These are phyloP conservation scores for Ceryle rudis DNA, from an alignment of 2,797 vertebrate species.

Conservation along the genomic window DNA sequence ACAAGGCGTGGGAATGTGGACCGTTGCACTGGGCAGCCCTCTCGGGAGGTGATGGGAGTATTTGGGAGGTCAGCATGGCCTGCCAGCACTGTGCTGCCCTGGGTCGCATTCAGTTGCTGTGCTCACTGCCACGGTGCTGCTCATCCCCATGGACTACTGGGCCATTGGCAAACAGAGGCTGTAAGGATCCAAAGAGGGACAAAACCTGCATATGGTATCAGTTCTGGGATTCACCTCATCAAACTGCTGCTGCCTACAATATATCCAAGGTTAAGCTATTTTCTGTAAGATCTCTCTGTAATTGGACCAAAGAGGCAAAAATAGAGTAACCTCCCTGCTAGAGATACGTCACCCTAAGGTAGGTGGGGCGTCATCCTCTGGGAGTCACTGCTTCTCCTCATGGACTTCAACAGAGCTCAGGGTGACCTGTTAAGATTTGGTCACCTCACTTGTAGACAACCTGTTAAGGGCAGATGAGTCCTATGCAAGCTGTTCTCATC, in stretches of 20 bases:
- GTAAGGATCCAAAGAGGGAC: too few species aligned
- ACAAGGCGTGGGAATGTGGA: neutral
- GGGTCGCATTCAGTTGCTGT: fast-evolving
- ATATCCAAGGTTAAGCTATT: neutral
- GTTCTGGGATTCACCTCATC: neutral
- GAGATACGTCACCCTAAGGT: neutral
- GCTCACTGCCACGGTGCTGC: neutral
- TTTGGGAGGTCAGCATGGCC: neutral
- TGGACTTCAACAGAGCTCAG: neutral
- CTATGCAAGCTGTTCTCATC: neutral
- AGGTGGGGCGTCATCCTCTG: neutral
- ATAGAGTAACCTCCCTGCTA: fast-evolving
- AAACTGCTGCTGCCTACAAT: neutral
- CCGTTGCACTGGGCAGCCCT: neutral
- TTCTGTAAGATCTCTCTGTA: neutral
- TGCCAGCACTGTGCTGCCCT: neutral
- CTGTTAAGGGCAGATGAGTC: neutral
- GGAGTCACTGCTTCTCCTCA: neutral
- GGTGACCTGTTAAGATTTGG: neutral
- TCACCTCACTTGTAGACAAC: neutral
- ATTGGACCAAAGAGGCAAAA: neutral
- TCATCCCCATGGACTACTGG: neutral
- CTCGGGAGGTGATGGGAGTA: neutral
- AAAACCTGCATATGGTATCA: fast-evolving
- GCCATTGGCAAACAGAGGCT: neutral